These are phyloP conservation scores for Micromesistius poutassou DNA, from an alignment of 2,797 vertebrate genomes.

Conservation along the genomic window DNA sequence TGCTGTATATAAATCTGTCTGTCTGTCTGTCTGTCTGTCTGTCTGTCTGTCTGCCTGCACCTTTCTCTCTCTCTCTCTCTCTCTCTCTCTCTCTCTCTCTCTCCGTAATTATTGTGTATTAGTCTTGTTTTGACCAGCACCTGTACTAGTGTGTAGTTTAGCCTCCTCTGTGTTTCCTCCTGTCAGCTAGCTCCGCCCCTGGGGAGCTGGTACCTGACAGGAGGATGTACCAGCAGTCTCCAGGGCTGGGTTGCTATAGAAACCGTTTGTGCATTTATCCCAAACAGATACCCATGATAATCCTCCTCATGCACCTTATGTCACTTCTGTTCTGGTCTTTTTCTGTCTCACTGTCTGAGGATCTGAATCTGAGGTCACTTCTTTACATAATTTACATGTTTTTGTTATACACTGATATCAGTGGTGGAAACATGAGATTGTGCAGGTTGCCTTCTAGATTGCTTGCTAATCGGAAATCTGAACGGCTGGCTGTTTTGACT, in stretches of 20 bases:
- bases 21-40: background rate
- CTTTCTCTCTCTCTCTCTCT: background rate
- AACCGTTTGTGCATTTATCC: conserved; percentile 38
- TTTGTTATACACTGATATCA: background rate
- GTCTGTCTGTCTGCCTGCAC: background rate
- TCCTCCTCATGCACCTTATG: background rate
- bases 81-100: background rate
- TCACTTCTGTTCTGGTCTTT: background rate
- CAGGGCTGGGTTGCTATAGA: conserved; percentile 53
- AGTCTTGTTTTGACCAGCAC: background rate
- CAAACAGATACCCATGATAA: conserved; percentile 11
- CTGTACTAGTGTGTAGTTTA: background rate
- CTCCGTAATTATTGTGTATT: background rate
- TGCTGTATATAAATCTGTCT: background rate
- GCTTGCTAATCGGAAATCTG: too few relatives aligned
- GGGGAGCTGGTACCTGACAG: conserved; percentile 27
- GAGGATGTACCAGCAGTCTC: conserved; percentile 41
- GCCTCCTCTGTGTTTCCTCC: background rate
- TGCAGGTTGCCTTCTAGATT: background rate
- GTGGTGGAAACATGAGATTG: background rate
- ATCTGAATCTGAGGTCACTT: background rate
- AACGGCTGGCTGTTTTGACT: background rate
- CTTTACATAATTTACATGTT: background rate
- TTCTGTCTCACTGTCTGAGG: too few relatives aligned
- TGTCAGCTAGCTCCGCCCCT: conserved; percentile 16